Evolutionary conservation across 2,888 invertebrate species (phyloP).

Genomic region (Calameuta filiformis): DNA sequence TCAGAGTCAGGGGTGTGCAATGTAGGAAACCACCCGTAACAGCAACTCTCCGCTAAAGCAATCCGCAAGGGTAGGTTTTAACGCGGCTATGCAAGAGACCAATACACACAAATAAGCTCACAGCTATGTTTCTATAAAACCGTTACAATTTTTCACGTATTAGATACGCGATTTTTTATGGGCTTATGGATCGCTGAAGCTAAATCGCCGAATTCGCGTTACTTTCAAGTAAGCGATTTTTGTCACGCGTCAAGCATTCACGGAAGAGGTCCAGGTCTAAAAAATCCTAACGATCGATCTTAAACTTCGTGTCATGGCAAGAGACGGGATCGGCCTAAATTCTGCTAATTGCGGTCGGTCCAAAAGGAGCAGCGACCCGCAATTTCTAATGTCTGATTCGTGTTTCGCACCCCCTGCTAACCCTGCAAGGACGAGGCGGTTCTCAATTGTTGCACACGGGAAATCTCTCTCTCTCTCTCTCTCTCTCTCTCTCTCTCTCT

Average conservation of each 20-base stretch:
- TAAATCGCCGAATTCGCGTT: neutral
- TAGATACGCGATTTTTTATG: neutral
- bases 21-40: conserved; percentile 48
- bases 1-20: conserved; percentile 65
- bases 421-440: neutral
- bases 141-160: neutral
- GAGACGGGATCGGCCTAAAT: neutral
- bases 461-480: neutral
- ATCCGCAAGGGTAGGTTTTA: conserved; percentile 58
- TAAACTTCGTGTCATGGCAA: neutral
- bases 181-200: neutral
- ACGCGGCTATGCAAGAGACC: neutral
- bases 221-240: neutral
- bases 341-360: neutral
- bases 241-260: neutral
- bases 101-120: neutral
- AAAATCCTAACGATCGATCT: neutral
- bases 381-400: neutral
- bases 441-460: neutral
- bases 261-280: neutral
- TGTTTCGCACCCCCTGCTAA: neutral
- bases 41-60: conserved; percentile 54
- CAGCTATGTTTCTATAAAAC: neutral
- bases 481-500: neutral
- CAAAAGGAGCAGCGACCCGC: neutral